Conservation (phyloP, 2,113 vertebrate species). For the Cynoglossus semilaevis region DNA sequence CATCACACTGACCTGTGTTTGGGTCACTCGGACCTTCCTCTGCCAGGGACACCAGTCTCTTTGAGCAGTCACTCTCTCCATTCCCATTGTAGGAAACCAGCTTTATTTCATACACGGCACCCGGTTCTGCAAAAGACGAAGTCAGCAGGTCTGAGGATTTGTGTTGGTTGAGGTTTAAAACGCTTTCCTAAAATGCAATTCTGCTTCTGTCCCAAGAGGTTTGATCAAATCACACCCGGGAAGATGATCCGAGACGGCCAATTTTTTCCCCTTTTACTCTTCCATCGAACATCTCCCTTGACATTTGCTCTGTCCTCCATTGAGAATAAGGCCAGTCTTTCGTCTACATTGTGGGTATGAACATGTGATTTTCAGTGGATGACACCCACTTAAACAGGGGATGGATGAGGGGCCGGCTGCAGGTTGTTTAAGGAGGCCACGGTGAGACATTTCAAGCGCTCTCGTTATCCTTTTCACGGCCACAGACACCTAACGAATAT, state of each 20-base stretch:
- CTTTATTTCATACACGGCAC: slow-evolving; percentile 74
- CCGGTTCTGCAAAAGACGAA: slow-evolving; percentile 54
- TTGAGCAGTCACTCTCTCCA: slow-evolving; percentile 76
- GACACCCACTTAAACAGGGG: not conserved
- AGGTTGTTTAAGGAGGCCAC: not conserved
- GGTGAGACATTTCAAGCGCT: too few relatives aligned
- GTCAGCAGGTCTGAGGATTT: not conserved
- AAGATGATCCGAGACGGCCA: too few relatives aligned
- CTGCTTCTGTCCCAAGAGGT: too few relatives aligned
- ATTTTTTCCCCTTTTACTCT: too few relatives aligned
- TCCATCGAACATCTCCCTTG: too few relatives aligned
- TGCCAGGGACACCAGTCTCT: slow-evolving; percentile 68
- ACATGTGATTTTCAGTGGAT: too few relatives aligned
- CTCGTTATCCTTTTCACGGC: not conserved
- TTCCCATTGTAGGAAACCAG: slow-evolving; percentile 76
- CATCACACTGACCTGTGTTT: slow-evolving; percentile 48
- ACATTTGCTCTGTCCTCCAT: too few relatives aligned
- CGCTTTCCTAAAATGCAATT: too few relatives aligned
- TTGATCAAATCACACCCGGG: too few relatives aligned
- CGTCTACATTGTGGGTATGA: too few relatives aligned
- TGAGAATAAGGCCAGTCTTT: too few relatives aligned
- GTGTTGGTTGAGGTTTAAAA: not conserved
- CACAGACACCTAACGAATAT: not conserved
- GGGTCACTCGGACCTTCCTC: slow-evolving; percentile 63
- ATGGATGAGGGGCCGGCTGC: too few relatives aligned